Percentiles rank a stretch among this genome's conserved stretches.
phyloP scores from a whole-genome alignment of 2,797 vertebrate genomes.

The Anniella stebbinsi region DNA sequence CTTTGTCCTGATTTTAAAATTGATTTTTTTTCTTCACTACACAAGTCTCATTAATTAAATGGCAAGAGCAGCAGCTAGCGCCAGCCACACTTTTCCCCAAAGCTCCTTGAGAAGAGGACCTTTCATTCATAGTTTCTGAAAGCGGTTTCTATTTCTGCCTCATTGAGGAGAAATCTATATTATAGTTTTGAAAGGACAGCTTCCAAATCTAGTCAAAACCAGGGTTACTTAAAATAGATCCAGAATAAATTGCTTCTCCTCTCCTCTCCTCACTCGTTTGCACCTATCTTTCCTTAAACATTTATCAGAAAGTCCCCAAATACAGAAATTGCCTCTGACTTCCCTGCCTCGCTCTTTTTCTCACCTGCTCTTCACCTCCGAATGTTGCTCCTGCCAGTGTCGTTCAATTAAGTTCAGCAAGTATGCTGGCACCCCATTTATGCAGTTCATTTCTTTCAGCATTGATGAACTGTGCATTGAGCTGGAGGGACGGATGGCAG shows the following conservation, averaged over 20 bases:
- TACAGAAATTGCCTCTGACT: background rate
- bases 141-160: slow-evolving; percentile 47
- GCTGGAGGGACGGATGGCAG: slow-evolving; percentile 41
- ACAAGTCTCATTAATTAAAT: slow-evolving; percentile 45
- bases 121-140: slow-evolving; percentile 45
- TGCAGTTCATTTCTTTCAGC: slow-evolving; percentile 57
- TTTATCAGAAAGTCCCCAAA: slow-evolving; percentile 55
- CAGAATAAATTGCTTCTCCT: slow-evolving; percentile 53
- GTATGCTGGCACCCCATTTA: slow-evolving; percentile 45
- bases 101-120: slow-evolving; percentile 6
- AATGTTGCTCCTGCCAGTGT: slow-evolving; percentile 44
- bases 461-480: slow-evolving; percentile 64
- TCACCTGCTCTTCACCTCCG: slow-evolving; percentile 44
- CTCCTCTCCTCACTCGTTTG: slow-evolving; percentile 1
- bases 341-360: slow-evolving; percentile 31
- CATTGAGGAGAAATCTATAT: slow-evolving; percentile 35
- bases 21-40: slow-evolving; percentile 40
- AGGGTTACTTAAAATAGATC: slow-evolving; percentile 53
- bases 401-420: slow-evolving; percentile 57
- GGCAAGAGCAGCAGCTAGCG: slow-evolving; percentile 33
- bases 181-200: slow-evolving; percentile 32
- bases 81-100: background rate
- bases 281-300: slow-evolving; percentile 29
- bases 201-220: slow-evolving; percentile 29
- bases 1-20: slow-evolving; percentile 52